Evolutionary conservation across 2,888 invertebrate species (phyloP), one percentile per base, ranked within the genome.

Genomic region (Schizaphis graminum): DNA sequence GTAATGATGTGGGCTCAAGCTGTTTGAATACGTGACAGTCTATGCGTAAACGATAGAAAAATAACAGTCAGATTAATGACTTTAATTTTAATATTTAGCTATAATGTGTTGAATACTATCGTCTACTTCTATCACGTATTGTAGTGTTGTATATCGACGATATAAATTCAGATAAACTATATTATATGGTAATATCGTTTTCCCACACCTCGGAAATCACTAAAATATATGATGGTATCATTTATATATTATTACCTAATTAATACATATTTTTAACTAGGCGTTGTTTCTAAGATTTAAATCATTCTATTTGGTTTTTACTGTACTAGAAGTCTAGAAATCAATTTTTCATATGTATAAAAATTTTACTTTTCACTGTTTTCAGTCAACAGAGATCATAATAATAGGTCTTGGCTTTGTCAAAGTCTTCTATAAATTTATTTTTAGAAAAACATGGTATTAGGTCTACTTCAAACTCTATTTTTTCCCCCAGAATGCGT

Each of bases 1-100:
- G 95, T 96, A 97, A 96, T 97, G 97, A 96, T 97, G 97, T 95
- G 97, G 97, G 94, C 96, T 96, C 89, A 96, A 95, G 94, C 96
- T 96, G 94, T 96, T 96, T 95, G 97, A 94, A 91, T 94, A 94
- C 85, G 94, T 94, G 67, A 91, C 90, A 21, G 90, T 86, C 94
- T 94, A 53, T 24, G 49, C 2, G 13, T 35, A 53, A 35, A n/a
- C 8, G 49, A 13, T 49, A 11, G 26, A 35, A 61, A 89, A 28
- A 77, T 21, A 77, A 77, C 35, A 21, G 26, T 77, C 3, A 77
- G 35, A 77, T 11, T 1, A 77, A 35, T 35, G 35, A 21, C 21
- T 16, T 35, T 77, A 21, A 77, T 53, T 53, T 1, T 16, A 77
- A 35, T 35, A 77, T 67, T 61, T 28, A 53, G 53, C 0, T 53